Conservation (phyloP, 2,113 vertebrate genomes). For the Thinocorus orbignyianus region DNA sequence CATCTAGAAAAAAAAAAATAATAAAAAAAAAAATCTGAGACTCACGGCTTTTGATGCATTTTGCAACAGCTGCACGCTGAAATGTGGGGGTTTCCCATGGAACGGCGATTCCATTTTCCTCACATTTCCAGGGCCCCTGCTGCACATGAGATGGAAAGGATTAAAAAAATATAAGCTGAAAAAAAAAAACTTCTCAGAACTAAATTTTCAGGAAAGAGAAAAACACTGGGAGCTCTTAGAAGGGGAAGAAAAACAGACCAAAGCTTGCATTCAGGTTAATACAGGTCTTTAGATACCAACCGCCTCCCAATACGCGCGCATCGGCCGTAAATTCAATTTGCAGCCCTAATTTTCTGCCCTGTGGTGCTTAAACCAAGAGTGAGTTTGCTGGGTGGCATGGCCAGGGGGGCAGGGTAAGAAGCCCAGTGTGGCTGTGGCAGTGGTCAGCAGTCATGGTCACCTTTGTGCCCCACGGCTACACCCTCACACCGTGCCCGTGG, state of each 20-base stretch:
- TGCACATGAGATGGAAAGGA: background rate
- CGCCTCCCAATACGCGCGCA: background rate
- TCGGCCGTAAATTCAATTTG: background rate
- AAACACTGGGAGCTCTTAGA: background rate
- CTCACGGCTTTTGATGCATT: background rate
- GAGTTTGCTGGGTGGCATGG: background rate
- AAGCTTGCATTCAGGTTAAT: background rate
- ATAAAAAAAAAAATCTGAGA: background rate
- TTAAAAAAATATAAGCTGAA: background rate
- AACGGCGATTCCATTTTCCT: background rate
- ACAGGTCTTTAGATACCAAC: background rate
- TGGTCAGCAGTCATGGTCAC: background rate
- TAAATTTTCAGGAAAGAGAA: background rate
- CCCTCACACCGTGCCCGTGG: rapidly evolving
- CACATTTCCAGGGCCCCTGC: background rate
- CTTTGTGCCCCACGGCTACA: background rate
- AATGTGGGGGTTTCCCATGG: background rate
- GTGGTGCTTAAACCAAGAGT: rapidly evolving
- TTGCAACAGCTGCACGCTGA: background rate
- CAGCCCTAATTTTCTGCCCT: background rate
- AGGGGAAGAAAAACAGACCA: background rate
- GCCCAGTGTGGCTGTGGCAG: background rate
- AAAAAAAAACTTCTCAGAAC: background rate
- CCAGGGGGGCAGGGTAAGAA: rapidly evolving
- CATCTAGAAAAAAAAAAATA: background rate